A percentile compares a stretch with the other conserved stretches of the same genome.
Evolutionary conservation across 2,888 invertebrate species (phyloP).

Genomic region (Calliopum simillimum): DNA sequence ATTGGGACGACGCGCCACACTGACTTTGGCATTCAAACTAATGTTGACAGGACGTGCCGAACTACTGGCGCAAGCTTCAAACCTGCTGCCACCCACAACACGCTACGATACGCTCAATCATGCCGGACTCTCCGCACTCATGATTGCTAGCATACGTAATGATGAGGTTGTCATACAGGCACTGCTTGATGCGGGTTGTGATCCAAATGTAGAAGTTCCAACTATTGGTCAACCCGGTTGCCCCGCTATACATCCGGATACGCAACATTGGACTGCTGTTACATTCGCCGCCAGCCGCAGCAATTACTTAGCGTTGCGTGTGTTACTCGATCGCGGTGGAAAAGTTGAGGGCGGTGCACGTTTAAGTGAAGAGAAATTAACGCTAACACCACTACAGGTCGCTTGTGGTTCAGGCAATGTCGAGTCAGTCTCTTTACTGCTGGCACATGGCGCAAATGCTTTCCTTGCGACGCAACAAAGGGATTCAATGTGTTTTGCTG

Average conservation of each 20-base stretch:
- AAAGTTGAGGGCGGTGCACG: constrained; percentile 88
- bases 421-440: constrained; percentile 82
- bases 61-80: constrained; percentile 80
- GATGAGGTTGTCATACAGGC: constrained; percentile 82
- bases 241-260: constrained; percentile 74
- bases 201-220: constrained; percentile 85
- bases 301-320: constrained; percentile 73
- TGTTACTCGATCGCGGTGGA: constrained; percentile 83
- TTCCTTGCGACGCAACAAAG: constrained; percentile 87
- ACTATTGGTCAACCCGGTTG: constrained; percentile 65
- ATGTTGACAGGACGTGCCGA: constrained; percentile 84
- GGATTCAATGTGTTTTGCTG: constrained; percentile 87
- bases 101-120: constrained; percentile 82
- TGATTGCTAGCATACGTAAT: constrained; percentile 84
- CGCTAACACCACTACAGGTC: constrained; percentile 88
- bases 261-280: constrained; percentile 88
- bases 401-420: constrained; percentile 85
- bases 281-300: constrained; percentile 79
- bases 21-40: constrained; percentile 84
- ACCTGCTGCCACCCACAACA: constrained; percentile 78
- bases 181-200: constrained; percentile 83
- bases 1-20: constrained; percentile 74
- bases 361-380: constrained; percentile 85
- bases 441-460: constrained; percentile 89
- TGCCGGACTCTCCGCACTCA: constrained; percentile 83